Base-by-base conservation (phyloP, 2,888 invertebrate species). In the Sinhomidia bicolor region DNA sequence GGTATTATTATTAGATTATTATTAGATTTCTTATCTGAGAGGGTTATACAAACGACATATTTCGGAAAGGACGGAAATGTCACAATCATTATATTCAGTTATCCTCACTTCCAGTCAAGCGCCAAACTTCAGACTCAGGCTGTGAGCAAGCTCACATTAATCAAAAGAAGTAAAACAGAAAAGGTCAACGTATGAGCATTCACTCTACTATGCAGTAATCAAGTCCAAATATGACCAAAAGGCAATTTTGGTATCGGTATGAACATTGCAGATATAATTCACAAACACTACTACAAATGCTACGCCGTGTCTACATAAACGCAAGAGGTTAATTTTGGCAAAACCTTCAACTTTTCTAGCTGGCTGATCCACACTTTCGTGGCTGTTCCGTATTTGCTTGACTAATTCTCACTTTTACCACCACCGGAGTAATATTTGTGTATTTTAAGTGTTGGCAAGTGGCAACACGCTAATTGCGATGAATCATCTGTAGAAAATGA, bases 281-380 rank as follows among this genome's bases (percentile, higher is more conserved):
- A 47, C 14, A 14, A 14, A 47, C 47, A 14, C 47, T 47, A 47
- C 47, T 2, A 47, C 14, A 47, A 47, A 14, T 47, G 10, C 10
- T n/a, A 23, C 60, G 12, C n/a, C n/a, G n/a, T n/a, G n/a, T 51
- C 1, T 51, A 51, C 14, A 51, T 51, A 23, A 26, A 17, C 12
- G 12, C 5, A 62, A 62, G 62, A 44, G 65, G 81, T 23, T 65
- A 65, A 81, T 47, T 7, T 81, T 81, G 81, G 81, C 65, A 81
- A 81, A 81, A 65, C 81, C 47, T 47, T 65, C 47, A 65, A 81
- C 60, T 80, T 44, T 62, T n/a, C 41, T 41, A 26, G 62, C 23
- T 44, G 36, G 20, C 36, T 74, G 41, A 3, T 41, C 29, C 20
- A 17, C 9, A 44, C 20, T 17, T 36, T 36, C 41, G 41, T 71